Percentiles rank a stretch among this genome's conserved stretches.
Evolutionary conservation across 2,797 vertebrate species (phyloP).

Genomic region (Clarias fuscus): DNA sequence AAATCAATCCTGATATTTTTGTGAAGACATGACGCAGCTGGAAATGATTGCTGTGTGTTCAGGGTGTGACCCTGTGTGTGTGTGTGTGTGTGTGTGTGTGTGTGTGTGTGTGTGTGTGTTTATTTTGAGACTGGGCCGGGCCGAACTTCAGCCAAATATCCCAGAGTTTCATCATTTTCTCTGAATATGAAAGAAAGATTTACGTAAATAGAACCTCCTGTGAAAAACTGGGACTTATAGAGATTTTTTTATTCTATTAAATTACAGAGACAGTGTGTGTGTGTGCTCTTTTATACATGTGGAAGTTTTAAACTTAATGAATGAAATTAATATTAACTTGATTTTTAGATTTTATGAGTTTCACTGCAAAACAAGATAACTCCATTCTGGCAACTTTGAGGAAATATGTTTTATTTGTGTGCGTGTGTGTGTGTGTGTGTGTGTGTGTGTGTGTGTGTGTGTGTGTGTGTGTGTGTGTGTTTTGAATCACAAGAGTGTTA

Average conservation of each 20-base stretch:
- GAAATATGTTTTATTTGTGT: too few species aligned
- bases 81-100: slow-evolving; percentile 4
- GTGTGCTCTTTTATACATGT: not conserved
- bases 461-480: too few species aligned
- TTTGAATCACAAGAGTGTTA: too few species aligned
- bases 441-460: not conserved
- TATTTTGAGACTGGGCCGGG: slow-evolving; percentile 33
- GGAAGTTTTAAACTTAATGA: too few species aligned
- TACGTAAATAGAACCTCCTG: not conserved
- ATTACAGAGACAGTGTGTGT: not conserved
- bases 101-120: slow-evolving; percentile 27
- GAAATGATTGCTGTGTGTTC: slow-evolving; percentile 28
- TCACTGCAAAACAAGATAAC: too few species aligned
- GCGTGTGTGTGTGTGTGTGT: too few species aligned
- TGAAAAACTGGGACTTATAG: not conserved
- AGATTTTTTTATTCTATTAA: not conserved
- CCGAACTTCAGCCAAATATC: slow-evolving; percentile 14
- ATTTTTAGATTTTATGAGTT: too few species aligned
- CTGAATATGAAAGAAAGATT: slow-evolving; percentile 19
- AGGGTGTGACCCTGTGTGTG: slow-evolving; percentile 34
- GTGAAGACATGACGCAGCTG: slow-evolving; percentile 30
- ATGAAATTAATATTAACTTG: too few species aligned
- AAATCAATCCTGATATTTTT: slow-evolving; percentile 3
- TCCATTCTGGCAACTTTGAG: too few species aligned
- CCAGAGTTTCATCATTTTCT: slow-evolving; percentile 36